Base-by-base conservation (phyloP, 2,888 invertebrate species). In the Chrysolina americana region DNA sequence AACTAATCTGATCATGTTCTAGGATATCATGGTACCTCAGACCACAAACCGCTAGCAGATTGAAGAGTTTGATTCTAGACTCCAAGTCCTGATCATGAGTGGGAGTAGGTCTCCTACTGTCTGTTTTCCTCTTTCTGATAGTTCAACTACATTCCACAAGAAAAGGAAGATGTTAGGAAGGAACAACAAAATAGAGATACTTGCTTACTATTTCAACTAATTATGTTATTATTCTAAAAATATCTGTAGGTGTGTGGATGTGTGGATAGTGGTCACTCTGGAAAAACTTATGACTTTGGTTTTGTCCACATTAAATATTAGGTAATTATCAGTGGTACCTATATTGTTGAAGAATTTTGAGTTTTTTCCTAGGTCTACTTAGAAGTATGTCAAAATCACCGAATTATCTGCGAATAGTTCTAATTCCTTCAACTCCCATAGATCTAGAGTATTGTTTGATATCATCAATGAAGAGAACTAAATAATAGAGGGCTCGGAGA, bases 351-450 rank as follows among this genome's bases (percentile, higher is more conserved):
- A 23, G 2, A 15, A 59, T 59, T 17, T 28, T 21, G 13, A 41
- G 41, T 41, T n/a, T n/a, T n/a, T n/a, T n/a, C n/a, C n/a, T n/a
- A 65, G 41, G 41, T 65, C 44, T 23, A 47, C 47, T 65, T 65
- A 9, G 9, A 28, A 65, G 13, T n/a, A 1, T 15, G 44, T 44
- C 3, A 65, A 15, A 65, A 44, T 47, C 41, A 65, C 65, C 44
- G 28, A 21, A 21, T 44, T 44, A n/a, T 65, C 65, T 41, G 44
- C n/a, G n/a, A n/a, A n/a, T n/a, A n/a, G n/a, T n/a, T n/a, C n/a
- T n/a, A n/a, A n/a, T n/a, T n/a, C 8, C 36, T 1, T 44, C 15
- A 13, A 44, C 44, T 15, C 44, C 44, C 15, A 15, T 44, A 15
- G 15, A 44, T 44, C 44, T 0, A 44, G 15, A 44, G 15, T 44